Conservation (phyloP, 2,113 vertebrate genomes). For the Chaetorhynchus papuensis region DNA sequence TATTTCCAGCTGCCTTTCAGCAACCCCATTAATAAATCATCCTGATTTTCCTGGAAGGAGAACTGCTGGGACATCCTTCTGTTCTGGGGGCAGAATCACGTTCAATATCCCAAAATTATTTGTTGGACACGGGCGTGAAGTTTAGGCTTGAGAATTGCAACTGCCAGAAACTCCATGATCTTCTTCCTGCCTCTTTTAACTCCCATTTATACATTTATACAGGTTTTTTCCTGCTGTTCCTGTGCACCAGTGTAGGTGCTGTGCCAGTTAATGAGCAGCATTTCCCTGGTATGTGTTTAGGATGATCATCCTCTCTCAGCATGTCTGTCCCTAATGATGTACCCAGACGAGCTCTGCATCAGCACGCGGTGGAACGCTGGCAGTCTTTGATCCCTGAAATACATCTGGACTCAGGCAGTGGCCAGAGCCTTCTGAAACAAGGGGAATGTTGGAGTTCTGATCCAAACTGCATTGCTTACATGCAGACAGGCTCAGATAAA, state of each 20-base stretch:
- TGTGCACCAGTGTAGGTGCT: neutral
- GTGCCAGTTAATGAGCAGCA: neutral
- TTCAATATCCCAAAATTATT: constrained; percentile 23
- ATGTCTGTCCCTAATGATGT: neutral
- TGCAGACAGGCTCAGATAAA: neutral
- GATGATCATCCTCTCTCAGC: neutral
- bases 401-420: constrained; percentile 26
- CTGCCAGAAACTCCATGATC: neutral
- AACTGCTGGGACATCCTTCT: constrained; percentile 51
- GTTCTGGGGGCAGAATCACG: constrained; percentile 30
- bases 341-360: neutral
- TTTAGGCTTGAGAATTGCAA: neutral
- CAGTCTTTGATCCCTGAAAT: neutral
- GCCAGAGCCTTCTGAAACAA: constrained; percentile 24
- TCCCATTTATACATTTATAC: neutral
- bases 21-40: constrained; percentile 41
- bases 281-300: neutral
- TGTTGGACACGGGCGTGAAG: constrained; percentile 20
- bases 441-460: neutral
- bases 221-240: neutral
- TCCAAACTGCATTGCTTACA: constrained; percentile 11
- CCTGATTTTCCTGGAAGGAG: constrained; percentile 48
- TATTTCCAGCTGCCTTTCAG: constrained; percentile 60
- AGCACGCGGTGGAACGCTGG: neutral
- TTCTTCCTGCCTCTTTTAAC: neutral